Conservation (phyloP, 2,888 invertebrate species). For the Blastobasis adustella region DNA sequence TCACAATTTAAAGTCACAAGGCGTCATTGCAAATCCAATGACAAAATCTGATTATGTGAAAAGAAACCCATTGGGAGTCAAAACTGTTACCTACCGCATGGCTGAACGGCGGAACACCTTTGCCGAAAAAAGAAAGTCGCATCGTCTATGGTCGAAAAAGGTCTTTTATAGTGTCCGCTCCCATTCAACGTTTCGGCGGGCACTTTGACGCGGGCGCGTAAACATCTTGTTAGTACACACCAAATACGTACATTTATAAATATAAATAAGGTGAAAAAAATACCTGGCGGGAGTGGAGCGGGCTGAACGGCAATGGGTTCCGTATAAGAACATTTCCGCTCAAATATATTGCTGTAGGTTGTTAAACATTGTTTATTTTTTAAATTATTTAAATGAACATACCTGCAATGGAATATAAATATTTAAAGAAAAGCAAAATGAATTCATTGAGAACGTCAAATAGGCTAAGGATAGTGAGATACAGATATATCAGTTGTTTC, state of each 20-base stretch:
- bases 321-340: no score
- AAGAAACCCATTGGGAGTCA: conserved; percentile 7
- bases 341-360: no score
- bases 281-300: no score
- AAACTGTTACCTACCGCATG: conserved; percentile 15
- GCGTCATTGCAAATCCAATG: conserved; percentile 17
- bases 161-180: conserved; percentile 9
- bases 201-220: conserved; percentile 45
- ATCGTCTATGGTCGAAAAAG: conserved; percentile 39
- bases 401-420: no score
- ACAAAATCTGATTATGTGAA: conserved; percentile 25
- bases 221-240: conserved; percentile 67
- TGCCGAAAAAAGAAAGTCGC: conserved; percentile 33
- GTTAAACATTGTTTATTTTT: no score
- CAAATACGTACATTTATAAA: conserved; percentile 66
- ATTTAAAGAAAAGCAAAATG: no score
- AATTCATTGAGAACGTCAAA: no score
- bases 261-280: conserved; percentile 54
- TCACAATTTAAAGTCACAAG: conserved; percentile 18
- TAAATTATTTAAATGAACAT: no score
- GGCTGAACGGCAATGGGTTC: no score
- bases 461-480: no score
- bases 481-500: no score
- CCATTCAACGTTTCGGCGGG: conserved; percentile 42
- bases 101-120: conserved; percentile 11